Percentiles rank a stretch among this genome's conserved stretches.
These are phyloP conservation scores for Hypomecis punctinalis DNA, from an alignment of 2,888 invertebrate species.

Conservation along the genomic window DNA sequence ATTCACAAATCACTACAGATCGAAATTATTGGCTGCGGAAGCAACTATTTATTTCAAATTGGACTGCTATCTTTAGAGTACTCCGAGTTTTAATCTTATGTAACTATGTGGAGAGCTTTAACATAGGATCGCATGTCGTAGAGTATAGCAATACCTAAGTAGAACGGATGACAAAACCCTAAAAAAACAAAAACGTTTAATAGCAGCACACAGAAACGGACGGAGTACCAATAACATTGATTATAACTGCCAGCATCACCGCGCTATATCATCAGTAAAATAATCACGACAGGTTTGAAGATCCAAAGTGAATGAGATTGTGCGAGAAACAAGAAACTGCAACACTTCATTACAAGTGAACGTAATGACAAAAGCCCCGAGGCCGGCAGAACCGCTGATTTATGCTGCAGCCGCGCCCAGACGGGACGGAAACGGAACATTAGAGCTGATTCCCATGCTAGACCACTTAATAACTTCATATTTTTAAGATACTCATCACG, in stretches of 20 bases:
- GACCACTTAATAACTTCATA: conserved; percentile 9
- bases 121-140: too few relatives aligned
- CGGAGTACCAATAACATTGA: conserved; percentile 6
- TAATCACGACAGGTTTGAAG: conserved; percentile 8
- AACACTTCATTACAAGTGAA: conserved; percentile 56
- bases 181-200: background rate
- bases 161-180: too few relatives aligned
- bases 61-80: too few relatives aligned
- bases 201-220: background rate
- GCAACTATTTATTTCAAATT: too few relatives aligned
- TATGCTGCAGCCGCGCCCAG: conserved; percentile 20
- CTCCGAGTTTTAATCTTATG: too few relatives aligned
- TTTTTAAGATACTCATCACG: background rate
- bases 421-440: conserved; percentile 21
- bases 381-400: conserved; percentile 40
- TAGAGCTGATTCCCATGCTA: conserved; percentile 16
- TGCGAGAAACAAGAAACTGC: conserved; percentile 26
- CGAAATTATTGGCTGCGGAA: too few relatives aligned
- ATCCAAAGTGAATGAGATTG: conserved; percentile 12
- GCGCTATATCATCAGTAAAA: background rate
- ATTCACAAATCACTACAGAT: too few relatives aligned
- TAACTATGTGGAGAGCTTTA: too few relatives aligned
- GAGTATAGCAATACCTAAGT: too few relatives aligned
- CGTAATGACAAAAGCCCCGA: conserved; percentile 57
- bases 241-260: background rate